These are phyloP conservation scores for Netelia virgata DNA, from an alignment of 2,888 invertebrate genomes.

Conservation along the genomic window DNA sequence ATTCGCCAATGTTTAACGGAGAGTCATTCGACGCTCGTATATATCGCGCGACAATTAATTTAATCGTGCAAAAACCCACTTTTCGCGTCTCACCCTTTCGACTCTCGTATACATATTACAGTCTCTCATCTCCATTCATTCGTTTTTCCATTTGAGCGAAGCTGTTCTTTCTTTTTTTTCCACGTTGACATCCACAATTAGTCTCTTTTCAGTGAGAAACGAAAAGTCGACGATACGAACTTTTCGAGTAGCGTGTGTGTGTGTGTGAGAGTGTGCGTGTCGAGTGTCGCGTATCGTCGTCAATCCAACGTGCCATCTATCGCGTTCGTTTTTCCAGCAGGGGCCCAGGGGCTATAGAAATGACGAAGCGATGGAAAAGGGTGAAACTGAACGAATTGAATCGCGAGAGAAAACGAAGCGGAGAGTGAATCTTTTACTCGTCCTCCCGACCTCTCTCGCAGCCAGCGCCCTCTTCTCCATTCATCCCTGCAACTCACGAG, in stretches of 20 bases:
- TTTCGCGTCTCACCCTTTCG: conserved; percentile 26
- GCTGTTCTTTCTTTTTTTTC: conserved; percentile 47
- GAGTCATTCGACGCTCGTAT: conserved; percentile 34
- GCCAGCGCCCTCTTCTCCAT: conserved; percentile 46
- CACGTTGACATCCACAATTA: conserved; percentile 67
- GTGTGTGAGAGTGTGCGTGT: conserved; percentile 26
- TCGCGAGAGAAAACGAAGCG: conserved; percentile 56
- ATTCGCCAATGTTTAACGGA: conserved; percentile 7
- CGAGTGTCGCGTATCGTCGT: conserved; percentile 53
- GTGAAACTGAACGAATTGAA: conserved; percentile 63
- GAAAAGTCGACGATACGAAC: conserved; percentile 39
- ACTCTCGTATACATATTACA: conserved; percentile 2
- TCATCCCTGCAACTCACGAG: conserved; percentile 15
- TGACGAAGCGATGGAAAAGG: conserved; percentile 43
- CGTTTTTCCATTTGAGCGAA: conserved; percentile 44
- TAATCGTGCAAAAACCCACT: conserved; percentile 23
- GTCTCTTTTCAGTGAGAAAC: conserved; percentile 68
- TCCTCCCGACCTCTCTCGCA: conserved; percentile 56
- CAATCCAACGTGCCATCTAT: conserved; percentile 40
- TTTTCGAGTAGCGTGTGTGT: conserved; percentile 52
- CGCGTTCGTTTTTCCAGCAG: conserved; percentile 44
- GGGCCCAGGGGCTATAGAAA: conserved; percentile 48
- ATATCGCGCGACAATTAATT: conserved; percentile 55
- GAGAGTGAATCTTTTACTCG: conserved; percentile 63
- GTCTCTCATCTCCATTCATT: conserved; percentile 42